Percentiles rank a stretch among this genome's conserved stretches.
Conservation (phyloP, 2,113 vertebrate genomes). For the Myotis davidii region DNA sequence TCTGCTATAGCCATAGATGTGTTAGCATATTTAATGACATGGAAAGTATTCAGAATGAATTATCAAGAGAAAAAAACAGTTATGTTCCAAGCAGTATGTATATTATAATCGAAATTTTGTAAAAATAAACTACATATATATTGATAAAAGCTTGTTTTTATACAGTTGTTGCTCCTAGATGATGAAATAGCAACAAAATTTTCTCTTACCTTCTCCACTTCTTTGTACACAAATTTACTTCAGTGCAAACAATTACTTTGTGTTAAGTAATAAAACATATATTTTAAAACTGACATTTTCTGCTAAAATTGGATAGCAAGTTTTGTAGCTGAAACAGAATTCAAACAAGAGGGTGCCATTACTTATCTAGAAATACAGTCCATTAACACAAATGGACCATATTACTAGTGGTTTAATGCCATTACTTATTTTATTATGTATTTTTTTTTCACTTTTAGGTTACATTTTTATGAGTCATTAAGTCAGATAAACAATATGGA, state of each 20-base stretch:
- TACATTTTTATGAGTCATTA: conserved; percentile 76
- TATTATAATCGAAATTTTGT: neutral
- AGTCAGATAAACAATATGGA: conserved; percentile 66
- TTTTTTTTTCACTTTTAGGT: conserved; percentile 69
- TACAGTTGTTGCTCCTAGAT: neutral
- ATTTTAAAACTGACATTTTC: conserved; percentile 19
- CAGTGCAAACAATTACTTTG: neutral
- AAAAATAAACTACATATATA: neutral
- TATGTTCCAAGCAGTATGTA: neutral
- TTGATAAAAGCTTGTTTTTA: neutral
- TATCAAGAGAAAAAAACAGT: neutral
- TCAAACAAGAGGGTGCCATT: conserved; percentile 25
- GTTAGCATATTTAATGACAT: neutral
- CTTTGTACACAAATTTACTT: neutral
- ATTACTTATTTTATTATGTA: conserved; percentile 64
- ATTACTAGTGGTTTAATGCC: conserved; percentile 64
- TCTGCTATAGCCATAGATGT: neutral
- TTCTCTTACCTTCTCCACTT: neutral
- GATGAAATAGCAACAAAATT: neutral
- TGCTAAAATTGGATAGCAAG: neutral
- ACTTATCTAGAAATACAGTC: conserved; percentile 10
- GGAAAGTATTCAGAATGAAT: neutral
- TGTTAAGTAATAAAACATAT: neutral
- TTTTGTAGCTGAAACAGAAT: conserved; percentile 31
- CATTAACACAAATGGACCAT: conserved; percentile 70